phyloP scores from a whole-genome alignment of 2,888 invertebrate genomes.

The Morpho helenor region DNA sequence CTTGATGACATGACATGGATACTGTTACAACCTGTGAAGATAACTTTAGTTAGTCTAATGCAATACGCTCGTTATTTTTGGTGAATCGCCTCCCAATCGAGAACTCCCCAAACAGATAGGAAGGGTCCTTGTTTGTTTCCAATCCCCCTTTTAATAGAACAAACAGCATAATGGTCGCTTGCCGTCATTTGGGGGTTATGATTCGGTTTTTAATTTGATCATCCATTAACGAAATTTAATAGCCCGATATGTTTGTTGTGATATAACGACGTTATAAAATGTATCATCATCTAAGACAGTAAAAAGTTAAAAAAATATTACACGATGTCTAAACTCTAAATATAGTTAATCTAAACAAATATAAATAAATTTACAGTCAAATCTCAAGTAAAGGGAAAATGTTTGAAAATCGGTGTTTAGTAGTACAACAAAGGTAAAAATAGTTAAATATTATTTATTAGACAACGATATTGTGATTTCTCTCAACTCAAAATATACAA shows the following conservation, averaged over 20 bases:
- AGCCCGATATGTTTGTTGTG: conserved; percentile 12
- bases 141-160: conserved; percentile 67
- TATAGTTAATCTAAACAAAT: too few species aligned
- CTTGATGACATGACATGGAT: neutral
- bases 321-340: too few species aligned
- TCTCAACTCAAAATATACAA: too few species aligned
- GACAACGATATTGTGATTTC: too few species aligned
- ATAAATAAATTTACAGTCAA: too few species aligned
- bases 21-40: too few species aligned
- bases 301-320: neutral
- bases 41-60: conserved; percentile 8
- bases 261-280: conserved; percentile 7
- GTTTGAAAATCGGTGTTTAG: too few species aligned
- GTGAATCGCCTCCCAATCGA: conserved; percentile 30
- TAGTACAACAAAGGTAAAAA: too few species aligned
- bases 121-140: conserved; percentile 52
- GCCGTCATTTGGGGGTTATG: conserved; percentile 32
- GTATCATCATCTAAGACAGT: neutral
- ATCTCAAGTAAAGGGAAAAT: too few species aligned
- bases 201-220: conserved; percentile 39
- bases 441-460: too few species aligned
- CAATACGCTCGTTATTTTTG: conserved; percentile 17
- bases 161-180: conserved; percentile 59
- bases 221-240: conserved; percentile 35
- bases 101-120: conserved; percentile 51